These are phyloP conservation scores for Stegodyphus dumicola DNA, from an alignment of 1,140 invertebrate species.

Conservation along the genomic window DNA sequence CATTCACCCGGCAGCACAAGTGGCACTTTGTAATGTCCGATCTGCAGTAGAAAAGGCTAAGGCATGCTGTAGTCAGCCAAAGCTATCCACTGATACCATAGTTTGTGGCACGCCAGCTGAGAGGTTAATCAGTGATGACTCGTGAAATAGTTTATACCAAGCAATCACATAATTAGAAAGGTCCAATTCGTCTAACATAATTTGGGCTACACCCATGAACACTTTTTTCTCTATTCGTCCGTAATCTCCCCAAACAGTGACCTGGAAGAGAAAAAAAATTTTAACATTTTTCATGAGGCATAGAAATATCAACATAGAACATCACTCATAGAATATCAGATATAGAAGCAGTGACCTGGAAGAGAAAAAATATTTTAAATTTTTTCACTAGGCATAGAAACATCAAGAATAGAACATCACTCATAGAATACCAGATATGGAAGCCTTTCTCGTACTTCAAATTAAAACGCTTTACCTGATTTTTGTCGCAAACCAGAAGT, in stretches of 20 bases:
- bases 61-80: conserved; percentile 63
- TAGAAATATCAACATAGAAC: too few species aligned
- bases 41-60: conserved; percentile 48
- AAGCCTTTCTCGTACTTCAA: too few species aligned
- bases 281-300: too few species aligned
- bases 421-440: too few species aligned
- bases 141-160: conserved; percentile 99
- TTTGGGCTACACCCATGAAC: conserved; percentile 99
- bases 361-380: conserved; percentile 53
- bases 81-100: conserved; percentile 69
- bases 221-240: conserved; percentile 96
- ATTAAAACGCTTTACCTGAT: too few species aligned
- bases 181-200: conserved; percentile 97
- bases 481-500: too few species aligned
- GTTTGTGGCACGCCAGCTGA: conserved; percentile 67
- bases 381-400: too few species aligned
- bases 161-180: conserved; percentile 97
- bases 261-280: conserved; percentile 74
- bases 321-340: too few species aligned
- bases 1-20: conserved; percentile 42
- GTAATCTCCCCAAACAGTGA: conserved; percentile 99
- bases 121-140: conserved; percentile 92
- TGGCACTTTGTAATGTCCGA: conserved; percentile 53
- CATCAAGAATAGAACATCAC: too few species aligned
- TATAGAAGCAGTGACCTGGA: conserved; percentile 82